Evolutionary conservation across 1,140 invertebrate species (phyloP), one percentile per base, ranked within the genome.

Genomic region (Pachypsylla venusta): DNA sequence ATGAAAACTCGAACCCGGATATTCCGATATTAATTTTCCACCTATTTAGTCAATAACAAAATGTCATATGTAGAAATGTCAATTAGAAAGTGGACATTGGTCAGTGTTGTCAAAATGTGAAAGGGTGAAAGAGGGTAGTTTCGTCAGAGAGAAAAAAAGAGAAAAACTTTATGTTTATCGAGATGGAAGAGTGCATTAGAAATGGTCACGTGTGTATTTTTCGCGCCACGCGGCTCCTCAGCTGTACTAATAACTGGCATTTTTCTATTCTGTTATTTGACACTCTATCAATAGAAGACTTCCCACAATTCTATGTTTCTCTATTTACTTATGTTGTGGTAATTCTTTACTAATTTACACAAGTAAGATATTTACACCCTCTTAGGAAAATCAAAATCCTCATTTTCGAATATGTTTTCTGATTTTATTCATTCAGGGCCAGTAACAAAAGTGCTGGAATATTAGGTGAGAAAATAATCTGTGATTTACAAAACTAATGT

Each of bases 31-130:
- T 48, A 48, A 48, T 48, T 48, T 48, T 48, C 42, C 42, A 48
- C 42, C 42, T 48, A 48, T 48, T 48, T 48, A 48, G 42, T 48
- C 42, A 48, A 48, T 48, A 48, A 48, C n/a, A 48, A 48, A 48
- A 48, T 48, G 42, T 48, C 42, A 48, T 19, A 48, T 22, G 22
- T 10, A 22, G 42, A 48, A 5, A 48, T 48, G 42, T 48, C 42
- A 48, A 48, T 48, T 48, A 19, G 42, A 48, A 48, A 5, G 30
- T 48, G 42, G 42, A 48, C 42, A 48, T 5, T n/a, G 42, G 42
- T 48, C 42, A 48, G n/a, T 5, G 5, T 10, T 48, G 42, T 48
- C 42, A 48, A n/a, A 48, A 48, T 19, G 42, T n/a, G 42, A 48
- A 48, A 48, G 42, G 42, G 42, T 48, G 22, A 5, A 35, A n/a